phyloP scores from a whole-genome alignment of 2,888 invertebrate species.

The Chromoteleia sp. region DNA sequence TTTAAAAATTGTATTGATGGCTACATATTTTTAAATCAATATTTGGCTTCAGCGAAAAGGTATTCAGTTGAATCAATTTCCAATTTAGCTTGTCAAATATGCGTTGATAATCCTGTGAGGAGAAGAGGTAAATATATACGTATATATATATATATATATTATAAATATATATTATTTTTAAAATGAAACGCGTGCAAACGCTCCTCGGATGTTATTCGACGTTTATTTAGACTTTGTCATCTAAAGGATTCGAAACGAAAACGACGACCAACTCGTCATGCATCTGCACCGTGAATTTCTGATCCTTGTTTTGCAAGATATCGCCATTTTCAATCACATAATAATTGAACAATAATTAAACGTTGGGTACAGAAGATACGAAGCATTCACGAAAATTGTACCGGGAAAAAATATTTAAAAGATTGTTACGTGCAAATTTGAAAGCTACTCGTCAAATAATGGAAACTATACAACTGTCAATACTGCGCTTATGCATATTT shows the following conservation, averaged over 20 bases:
- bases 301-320: neutral
- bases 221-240: neutral
- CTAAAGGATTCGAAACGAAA: too few species aligned
- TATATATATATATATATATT: slow-evolving; percentile 23
- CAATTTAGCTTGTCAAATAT: slow-evolving; percentile 57
- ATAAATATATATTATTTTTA: slow-evolving; percentile 41
- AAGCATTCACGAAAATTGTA: too few species aligned
- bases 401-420: too few species aligned
- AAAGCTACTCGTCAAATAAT: too few species aligned
- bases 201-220: neutral
- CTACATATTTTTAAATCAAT: slow-evolving; percentile 61
- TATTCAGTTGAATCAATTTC: slow-evolving; percentile 64
- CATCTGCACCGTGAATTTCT: too few species aligned
- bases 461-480: too few species aligned
- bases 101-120: slow-evolving; percentile 31
- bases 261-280: too few species aligned
- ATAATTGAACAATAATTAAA: too few species aligned
- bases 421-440: too few species aligned
- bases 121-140: slow-evolving; percentile 17
- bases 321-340: neutral
- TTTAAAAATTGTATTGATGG: slow-evolving; percentile 62
- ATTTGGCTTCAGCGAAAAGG: slow-evolving; percentile 57
- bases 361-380: too few species aligned
- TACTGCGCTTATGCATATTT: too few species aligned
- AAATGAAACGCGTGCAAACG: slow-evolving; percentile 3